phyloP scores from a whole-genome alignment of 2,113 vertebrate genomes.

The Vidua chalybeata region DNA sequence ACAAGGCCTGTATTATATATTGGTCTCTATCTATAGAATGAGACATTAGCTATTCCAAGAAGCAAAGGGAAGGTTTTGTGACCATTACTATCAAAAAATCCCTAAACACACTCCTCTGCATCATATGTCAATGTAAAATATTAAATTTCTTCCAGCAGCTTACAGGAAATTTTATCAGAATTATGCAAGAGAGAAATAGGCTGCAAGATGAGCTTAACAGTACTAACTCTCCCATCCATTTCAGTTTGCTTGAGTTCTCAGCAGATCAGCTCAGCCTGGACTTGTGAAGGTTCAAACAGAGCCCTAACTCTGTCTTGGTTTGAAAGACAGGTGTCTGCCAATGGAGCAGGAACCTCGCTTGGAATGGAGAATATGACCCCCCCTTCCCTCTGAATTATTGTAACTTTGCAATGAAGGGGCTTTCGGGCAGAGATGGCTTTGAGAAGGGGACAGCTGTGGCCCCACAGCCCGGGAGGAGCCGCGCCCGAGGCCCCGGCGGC shows the following conservation, averaged over 20 bases:
- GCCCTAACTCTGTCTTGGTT: not conserved
- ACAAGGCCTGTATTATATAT: not conserved
- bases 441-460: no score
- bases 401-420: not conserved
- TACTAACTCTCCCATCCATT: not conserved
- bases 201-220: not conserved
- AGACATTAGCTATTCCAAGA: not conserved
- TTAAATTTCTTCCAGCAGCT: not conserved
- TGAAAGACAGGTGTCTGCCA: not conserved
- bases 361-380: not conserved
- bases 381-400: rapidly evolving
- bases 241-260: not conserved
- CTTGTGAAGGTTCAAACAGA: not conserved
- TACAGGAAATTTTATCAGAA: not conserved
- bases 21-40: not conserved
- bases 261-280: not conserved
- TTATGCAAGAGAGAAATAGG: not conserved
- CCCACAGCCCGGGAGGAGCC: no score
- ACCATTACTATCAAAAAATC: not conserved
- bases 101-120: not conserved
- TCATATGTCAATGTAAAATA: not conserved
- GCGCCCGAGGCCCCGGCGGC: no score
- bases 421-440: not conserved
- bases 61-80: not conserved
- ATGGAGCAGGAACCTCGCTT: not conserved